A percentile compares a stretch with the other conserved stretches of the same genome.
Evolutionary conservation across 2,888 invertebrate genomes (phyloP).

Genomic region (Xanthia togata): DNA sequence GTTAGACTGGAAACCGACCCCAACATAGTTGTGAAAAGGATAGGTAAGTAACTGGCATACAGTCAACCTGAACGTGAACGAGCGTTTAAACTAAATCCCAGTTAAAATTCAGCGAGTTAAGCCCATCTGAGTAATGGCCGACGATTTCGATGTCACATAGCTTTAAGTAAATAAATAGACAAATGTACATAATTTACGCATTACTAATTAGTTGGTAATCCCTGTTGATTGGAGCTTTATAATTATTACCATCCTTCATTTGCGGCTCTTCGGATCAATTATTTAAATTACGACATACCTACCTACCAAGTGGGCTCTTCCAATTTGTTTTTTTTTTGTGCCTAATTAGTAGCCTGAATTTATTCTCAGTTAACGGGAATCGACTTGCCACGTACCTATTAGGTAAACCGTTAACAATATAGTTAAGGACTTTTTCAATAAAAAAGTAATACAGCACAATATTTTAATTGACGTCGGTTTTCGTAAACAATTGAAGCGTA

Average conservation of each 20-base stretch:
- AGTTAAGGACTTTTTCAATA: neutral
- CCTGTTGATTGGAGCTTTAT: slow-evolving; percentile 40
- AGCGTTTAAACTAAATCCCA: slow-evolving; percentile 76
- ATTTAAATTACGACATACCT: neutral
- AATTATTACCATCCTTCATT: slow-evolving; percentile 38
- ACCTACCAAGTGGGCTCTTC: neutral
- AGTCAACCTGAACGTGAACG: slow-evolving; percentile 61
- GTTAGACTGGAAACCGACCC: no score
- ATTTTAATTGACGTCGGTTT: neutral
- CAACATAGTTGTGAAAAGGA: no score
- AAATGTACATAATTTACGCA: slow-evolving; percentile 78
- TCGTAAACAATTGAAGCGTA: neutral
- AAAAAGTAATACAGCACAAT: neutral
- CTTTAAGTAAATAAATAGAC: slow-evolving; percentile 80
- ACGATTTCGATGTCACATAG: slow-evolving; percentile 78
- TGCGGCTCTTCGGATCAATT: slow-evolving; percentile 24
- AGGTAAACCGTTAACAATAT: neutral
- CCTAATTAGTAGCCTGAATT: no score
- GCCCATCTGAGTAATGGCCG: slow-evolving; percentile 83
- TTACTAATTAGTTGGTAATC: slow-evolving; percentile 65
- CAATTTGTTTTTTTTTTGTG: no score
- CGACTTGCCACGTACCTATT: neutral
- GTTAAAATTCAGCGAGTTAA: slow-evolving; percentile 88
- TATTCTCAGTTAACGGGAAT: neutral
- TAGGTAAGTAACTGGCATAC: slow-evolving; percentile 40